Conservation (phyloP, 2,888 invertebrate species). For the Rugalucina vietnamica region DNA sequence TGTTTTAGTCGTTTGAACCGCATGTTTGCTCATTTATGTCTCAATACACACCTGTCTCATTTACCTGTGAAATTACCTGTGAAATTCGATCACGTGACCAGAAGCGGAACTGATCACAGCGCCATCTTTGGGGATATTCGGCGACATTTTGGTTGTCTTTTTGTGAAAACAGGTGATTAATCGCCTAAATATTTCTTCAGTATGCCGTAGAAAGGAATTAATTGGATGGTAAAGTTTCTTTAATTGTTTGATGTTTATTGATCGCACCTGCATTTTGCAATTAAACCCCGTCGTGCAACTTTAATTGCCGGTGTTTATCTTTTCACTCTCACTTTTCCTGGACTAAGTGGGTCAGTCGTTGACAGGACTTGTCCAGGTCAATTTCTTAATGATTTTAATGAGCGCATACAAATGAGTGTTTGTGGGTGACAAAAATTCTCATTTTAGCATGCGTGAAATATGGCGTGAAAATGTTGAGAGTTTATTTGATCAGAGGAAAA, state of each 20-base stretch:
- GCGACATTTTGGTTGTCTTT: no score
- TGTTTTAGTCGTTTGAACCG: no score
- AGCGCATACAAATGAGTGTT: no score
- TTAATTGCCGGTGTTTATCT: not conserved
- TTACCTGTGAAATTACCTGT: conserved; percentile 14
- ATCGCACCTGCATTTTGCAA: not conserved
- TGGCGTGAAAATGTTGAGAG: no score
- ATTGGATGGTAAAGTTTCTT: not conserved
- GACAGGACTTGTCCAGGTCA: not conserved
- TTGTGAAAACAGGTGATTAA: conserved; percentile 2
- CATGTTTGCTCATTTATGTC: no score
- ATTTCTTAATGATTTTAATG: no score
- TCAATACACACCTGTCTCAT: conserved; percentile 11
- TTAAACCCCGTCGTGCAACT: not conserved
- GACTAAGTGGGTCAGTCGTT: not conserved
- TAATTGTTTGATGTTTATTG: not conserved
- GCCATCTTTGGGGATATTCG: not conserved
- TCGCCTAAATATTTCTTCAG: not conserved
- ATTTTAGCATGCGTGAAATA: no score
- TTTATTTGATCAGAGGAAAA: no score
- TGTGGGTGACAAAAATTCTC: no score
- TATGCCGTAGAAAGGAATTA: not conserved
- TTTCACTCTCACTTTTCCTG: not conserved
- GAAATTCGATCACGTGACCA: not conserved
- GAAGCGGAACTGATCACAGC: conserved; percentile 1